These are phyloP conservation scores for Microtus oregoni DNA, from an alignment of 2,113 vertebrate species.

Conservation along the genomic window DNA sequence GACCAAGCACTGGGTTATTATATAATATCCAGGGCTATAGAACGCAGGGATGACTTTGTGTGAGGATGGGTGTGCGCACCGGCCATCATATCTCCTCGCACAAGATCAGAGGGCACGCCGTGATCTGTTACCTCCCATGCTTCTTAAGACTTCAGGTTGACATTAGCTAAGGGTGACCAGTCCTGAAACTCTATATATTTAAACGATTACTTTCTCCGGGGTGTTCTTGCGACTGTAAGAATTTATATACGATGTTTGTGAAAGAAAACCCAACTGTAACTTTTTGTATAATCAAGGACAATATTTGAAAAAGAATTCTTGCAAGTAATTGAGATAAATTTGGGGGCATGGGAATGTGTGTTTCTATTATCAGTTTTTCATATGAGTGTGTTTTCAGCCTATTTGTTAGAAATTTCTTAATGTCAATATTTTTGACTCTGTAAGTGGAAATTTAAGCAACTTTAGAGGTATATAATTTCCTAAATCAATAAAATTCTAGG, in stretches of 20 bases:
- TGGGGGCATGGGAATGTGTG: neutral
- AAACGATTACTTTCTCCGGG: neutral
- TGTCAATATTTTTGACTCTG: neutral
- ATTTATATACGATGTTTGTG: neutral
- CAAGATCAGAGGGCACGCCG: neutral
- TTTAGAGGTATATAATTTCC: neutral
- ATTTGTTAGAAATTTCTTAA: neutral
- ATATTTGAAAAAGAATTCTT: constrained; percentile 10
- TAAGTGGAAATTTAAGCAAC: constrained; percentile 19
- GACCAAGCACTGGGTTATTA: neutral
- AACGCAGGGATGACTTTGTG: neutral
- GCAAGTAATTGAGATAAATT: constrained; percentile 25
- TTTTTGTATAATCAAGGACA: constrained; percentile 1
- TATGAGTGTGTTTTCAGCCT: neutral
- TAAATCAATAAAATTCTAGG: constrained; percentile 40
- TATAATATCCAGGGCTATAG: neutral
- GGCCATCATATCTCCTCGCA: neutral
- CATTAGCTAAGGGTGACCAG: constrained; percentile 7
- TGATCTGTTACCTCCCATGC: neutral
- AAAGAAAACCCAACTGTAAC: constrained; percentile 42
- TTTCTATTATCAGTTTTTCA: constrained; percentile 9
- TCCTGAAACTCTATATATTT: neutral
- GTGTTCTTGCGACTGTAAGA: neutral
- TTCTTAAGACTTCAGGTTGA: constrained; percentile 25
- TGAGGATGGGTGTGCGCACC: neutral